phyloP scores from a whole-genome alignment of 2,113 vertebrate species.

The Electrona antarctica region DNA sequence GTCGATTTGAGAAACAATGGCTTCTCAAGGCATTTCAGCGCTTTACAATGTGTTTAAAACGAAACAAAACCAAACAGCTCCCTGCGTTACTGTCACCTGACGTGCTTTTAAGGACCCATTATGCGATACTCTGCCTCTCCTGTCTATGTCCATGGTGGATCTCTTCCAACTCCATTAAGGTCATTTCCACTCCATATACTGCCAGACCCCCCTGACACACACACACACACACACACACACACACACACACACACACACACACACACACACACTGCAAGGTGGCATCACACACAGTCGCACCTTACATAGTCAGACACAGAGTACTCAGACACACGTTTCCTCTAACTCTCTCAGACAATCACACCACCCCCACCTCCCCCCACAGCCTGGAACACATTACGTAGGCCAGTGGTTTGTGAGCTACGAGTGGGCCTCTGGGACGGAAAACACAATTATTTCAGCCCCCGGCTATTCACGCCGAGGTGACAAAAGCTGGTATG shows the following conservation, averaged over 20 bases:
- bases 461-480: conserved; percentile 76
- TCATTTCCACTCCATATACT: conserved; percentile 64
- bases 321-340: conserved; percentile 2
- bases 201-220: conserved; percentile 22
- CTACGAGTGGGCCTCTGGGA: conserved; percentile 69
- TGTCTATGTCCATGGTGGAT: conserved; percentile 66
- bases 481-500: conserved; percentile 82
- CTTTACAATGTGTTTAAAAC: too few relatives aligned
- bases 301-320: neutral
- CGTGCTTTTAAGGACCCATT: neutral
- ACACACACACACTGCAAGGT: conserved; percentile 21
- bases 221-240: conserved; percentile 30
- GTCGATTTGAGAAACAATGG: conserved; percentile 37
- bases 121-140: neutral
- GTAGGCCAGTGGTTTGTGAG: conserved; percentile 80
- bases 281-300: neutral
- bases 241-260: conserved; percentile 31
- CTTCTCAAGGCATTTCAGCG: neutral
- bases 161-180: conserved; percentile 72
- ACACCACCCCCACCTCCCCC: neutral
- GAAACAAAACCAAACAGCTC: too few relatives aligned
- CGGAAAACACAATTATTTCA: conserved; percentile 81
- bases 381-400: conserved; percentile 74
- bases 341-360: neutral
- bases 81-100: too few relatives aligned